These are phyloP conservation scores for Notothenia rossii DNA, from an alignment of 2,113 vertebrate species.

Conservation along the genomic window DNA sequence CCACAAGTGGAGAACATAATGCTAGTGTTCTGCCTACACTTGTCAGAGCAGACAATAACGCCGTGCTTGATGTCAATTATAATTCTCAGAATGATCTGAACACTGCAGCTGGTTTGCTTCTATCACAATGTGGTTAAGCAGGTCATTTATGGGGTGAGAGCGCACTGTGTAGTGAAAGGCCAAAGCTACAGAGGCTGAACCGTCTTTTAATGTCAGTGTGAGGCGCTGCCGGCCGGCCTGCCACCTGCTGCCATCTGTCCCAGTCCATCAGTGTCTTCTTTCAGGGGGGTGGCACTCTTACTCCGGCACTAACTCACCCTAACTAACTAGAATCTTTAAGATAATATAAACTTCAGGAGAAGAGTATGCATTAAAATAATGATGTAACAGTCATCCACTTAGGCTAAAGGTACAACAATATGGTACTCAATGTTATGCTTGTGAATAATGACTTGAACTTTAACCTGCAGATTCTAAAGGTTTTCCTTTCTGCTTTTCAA, in stretches of 20 bases:
- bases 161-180: not conserved
- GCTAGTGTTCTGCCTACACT: not conserved
- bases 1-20: not conserved
- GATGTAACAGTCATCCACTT: not conserved
- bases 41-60: not conserved
- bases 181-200: constrained; percentile 53
- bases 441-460: not conserved
- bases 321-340: constrained; percentile 1
- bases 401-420: not conserved
- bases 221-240: constrained; percentile 39
- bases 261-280: constrained; percentile 79
- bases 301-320: constrained; percentile 16
- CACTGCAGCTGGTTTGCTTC: not conserved
- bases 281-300: constrained; percentile 63
- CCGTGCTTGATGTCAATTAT: not conserved
- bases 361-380: not conserved
- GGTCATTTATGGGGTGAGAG: constrained; percentile 1
- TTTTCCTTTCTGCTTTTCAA: not conserved
- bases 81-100: not conserved
- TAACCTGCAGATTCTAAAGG: not conserved
- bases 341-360: not conserved
- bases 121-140: constrained; percentile 9
- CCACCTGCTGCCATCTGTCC: constrained; percentile 88
- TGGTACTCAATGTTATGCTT: not conserved
- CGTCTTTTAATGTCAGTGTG: constrained; percentile 50